phyloP scores from a whole-genome alignment of 2,888 invertebrate genomes.

The Atrina japonica region DNA sequence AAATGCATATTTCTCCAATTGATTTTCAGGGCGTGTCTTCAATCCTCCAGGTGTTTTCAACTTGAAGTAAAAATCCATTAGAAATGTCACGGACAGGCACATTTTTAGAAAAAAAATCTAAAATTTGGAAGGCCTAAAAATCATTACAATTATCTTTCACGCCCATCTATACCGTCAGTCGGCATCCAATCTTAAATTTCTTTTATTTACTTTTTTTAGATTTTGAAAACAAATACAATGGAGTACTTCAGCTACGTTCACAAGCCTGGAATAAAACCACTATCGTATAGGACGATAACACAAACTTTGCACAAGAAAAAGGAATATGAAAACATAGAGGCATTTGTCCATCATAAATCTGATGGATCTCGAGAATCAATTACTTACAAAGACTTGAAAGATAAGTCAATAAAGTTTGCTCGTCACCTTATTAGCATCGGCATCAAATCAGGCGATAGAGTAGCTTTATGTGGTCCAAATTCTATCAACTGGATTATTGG shows the following conservation, averaged over 20 bases:
- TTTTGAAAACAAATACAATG: too few relatives aligned
- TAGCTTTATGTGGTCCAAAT: slow-evolving; percentile 32
- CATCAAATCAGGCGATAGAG: slow-evolving; percentile 22
- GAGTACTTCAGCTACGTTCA: slow-evolving; percentile 18
- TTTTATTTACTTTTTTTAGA: too few relatives aligned
- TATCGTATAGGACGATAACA: slow-evolving; percentile 6
- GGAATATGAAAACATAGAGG: slow-evolving; percentile 2
- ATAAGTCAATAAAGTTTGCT: slow-evolving; percentile 8
- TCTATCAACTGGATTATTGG: slow-evolving; percentile 27
- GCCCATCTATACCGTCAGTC: too few relatives aligned
- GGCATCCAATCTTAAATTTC: too few relatives aligned
- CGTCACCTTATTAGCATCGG: slow-evolving; percentile 14
- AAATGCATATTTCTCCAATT: too few relatives aligned
- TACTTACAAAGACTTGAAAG: slow-evolving; percentile 1
- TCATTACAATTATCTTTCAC: too few relatives aligned
- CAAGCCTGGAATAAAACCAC: not conserved
- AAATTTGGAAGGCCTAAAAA: too few relatives aligned
- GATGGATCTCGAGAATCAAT: slow-evolving; percentile 20
- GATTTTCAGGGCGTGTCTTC: too few relatives aligned
- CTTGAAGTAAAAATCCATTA: too few relatives aligned
- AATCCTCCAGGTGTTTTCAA: too few relatives aligned
- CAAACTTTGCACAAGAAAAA: not conserved
- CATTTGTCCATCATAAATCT: slow-evolving; percentile 9
- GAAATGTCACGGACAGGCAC: too few relatives aligned
- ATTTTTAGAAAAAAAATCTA: too few relatives aligned